Evolutionary conservation across 2,797 vertebrate genomes (phyloP), one percentile per base, ranked within the genome.

Genomic region (Lateolabrax maculatus): DNA sequence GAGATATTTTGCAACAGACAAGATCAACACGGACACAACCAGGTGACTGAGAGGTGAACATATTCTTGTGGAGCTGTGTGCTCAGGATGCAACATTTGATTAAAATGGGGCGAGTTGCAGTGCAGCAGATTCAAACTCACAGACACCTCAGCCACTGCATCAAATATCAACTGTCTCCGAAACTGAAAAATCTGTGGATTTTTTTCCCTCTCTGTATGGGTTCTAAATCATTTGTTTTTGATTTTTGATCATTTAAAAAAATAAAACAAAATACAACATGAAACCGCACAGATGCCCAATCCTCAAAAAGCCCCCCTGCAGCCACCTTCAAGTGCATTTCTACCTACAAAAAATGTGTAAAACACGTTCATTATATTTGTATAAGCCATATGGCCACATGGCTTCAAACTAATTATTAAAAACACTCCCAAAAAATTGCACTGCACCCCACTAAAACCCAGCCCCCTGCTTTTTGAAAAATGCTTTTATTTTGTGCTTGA

Each of bases 401-500:
- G 18, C 41, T 39, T 41, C 23, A 7, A 52, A 70, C 25, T 21
- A 61, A 67, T 69, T 0, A 70, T 55, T 0, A 23, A 34, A 71
- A 67, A 15, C 27, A n/a, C n/a, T 43, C 27, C 2, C 46, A 37
- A 48, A n/a, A 63, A 63, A 29, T 51, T 29, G 25, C 8, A 27
- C 6, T 44, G 27, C 27, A 52, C 12, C 23, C 10, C 6, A 27
- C 18, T 23, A 25, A 41, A 41, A 60, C 15, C 29, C 53, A 41
- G 27, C 41, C 13, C 21, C 9, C 27, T 39, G 41, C 12, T 39
- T 19, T 61, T 37, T 21, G n/a, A 25, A 16, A 71, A n/a, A 36
- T 4, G 55, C 9, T 36, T 67, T 57, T 58, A 73, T 48, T 52
- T 39, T 52, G 46, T 31, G 64, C 51, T 19, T 31, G 11, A 63